Percentiles rank a stretch among this genome's conserved stretches.
phyloP scores from a whole-genome alignment of 1,140 invertebrate species.

The Dendrolimus punctatus region DNA sequence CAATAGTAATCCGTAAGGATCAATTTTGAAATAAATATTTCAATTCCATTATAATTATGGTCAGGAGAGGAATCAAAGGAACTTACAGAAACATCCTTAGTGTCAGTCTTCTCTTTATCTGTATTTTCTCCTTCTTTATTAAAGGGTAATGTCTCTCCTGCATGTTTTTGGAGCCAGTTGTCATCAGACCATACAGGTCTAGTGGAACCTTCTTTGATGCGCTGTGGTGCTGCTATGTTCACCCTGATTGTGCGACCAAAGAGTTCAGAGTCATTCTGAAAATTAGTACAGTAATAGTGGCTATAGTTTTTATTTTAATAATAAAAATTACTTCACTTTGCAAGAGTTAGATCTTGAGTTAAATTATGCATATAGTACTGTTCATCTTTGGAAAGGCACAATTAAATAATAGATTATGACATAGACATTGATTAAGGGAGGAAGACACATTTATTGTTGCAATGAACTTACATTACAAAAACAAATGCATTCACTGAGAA shows the following conservation, averaged over 20 bases:
- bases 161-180: slow-evolving; percentile 95
- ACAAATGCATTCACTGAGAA: no score
- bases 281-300: slow-evolving; percentile 16
- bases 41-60: no score
- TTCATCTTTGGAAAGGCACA: no score
- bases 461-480: no score
- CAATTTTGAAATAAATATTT: no score
- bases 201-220: slow-evolving; percentile 95
- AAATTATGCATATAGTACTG: no score
- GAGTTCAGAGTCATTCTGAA: slow-evolving; percentile 96
- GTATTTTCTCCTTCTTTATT: slow-evolving; percentile 64
- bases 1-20: no score
- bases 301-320: background rate
- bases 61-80: background rate
- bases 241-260: slow-evolving; percentile 98
- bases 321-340: background rate
- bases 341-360: no score
- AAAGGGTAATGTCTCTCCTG: slow-evolving; percentile 83
- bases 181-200: slow-evolving; percentile 98
- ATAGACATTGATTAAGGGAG: no score
- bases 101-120: slow-evolving; percentile 27
- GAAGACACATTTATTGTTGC: no score
- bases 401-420: no score
- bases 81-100: slow-evolving; percentile 32
- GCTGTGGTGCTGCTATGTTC: slow-evolving; percentile 96